Conservation (phyloP, 1,140 invertebrate genomes). For the Drosophila sproati region DNA sequence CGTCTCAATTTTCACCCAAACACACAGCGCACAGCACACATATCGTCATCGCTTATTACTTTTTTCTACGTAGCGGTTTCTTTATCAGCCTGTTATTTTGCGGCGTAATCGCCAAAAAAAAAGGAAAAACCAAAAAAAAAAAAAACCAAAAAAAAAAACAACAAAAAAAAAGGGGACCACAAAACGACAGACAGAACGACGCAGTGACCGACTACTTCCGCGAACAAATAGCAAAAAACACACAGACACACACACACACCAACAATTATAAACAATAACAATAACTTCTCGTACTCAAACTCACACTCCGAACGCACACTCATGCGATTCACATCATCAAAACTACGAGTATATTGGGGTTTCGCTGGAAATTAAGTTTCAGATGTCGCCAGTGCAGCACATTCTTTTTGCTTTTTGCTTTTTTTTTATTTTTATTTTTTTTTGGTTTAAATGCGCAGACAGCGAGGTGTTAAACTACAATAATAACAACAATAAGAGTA, state of each 20-base stretch:
- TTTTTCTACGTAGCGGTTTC: conserved; percentile 46
- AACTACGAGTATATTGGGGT: conserved; percentile 40
- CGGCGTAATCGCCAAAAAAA: conserved; percentile 30
- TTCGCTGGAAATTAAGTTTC: conserved; percentile 48
- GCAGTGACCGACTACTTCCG: conserved; percentile 54
- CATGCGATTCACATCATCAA: conserved; percentile 22
- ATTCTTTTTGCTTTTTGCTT: conserved; percentile 46
- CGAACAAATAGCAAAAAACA: conserved; percentile 24
- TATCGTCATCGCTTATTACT: conserved; percentile 13
- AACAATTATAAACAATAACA: conserved; percentile 58
- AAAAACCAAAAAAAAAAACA: conserved; percentile 9
- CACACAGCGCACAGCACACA: conserved; percentile 13
- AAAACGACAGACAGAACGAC: not conserved
- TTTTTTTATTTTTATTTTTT: conserved; percentile 20
- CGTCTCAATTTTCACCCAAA: conserved; percentile 12
- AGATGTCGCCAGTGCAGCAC: conserved; percentile 49
- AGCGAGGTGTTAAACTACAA: conserved; percentile 43
- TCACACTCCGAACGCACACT: conserved; percentile 10
- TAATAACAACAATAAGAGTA: conserved; percentile 22
- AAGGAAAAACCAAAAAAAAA: not conserved
- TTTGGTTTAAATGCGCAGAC: conserved; percentile 36
- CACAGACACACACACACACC: not conserved
- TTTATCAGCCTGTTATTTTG: conserved; percentile 61
- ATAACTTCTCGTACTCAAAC: conserved; percentile 2
- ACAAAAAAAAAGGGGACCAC: not conserved